These are phyloP conservation scores for Callionymus lyra DNA, from an alignment of 2,113 vertebrate genomes.

Conservation along the genomic window DNA sequence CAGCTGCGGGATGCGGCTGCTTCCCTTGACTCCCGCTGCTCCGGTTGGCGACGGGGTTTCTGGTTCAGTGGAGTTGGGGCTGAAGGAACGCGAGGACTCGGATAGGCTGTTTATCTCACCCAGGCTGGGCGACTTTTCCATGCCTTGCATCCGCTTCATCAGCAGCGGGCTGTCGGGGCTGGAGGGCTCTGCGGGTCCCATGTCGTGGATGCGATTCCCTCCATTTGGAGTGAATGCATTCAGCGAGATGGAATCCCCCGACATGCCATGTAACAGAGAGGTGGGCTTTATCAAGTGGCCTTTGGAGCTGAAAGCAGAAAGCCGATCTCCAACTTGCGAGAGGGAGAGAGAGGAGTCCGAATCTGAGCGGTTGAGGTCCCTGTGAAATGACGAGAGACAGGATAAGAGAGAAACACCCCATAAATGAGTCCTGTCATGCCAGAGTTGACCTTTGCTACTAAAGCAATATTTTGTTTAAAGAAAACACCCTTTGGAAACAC, in stretches of 20 bases:
- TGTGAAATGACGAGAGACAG: slow-evolving; percentile 35
- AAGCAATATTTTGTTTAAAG: too few relatives aligned
- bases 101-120: slow-evolving; percentile 78
- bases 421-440: neutral
- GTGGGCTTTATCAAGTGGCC: slow-evolving; percentile 71
- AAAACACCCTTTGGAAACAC: too few relatives aligned
- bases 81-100: slow-evolving; percentile 86
- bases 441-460: slow-evolving; percentile 1
- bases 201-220: slow-evolving; percentile 67
- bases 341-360: slow-evolving; percentile 91
- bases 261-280: slow-evolving; percentile 60
- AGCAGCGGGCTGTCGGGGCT: slow-evolving; percentile 73
- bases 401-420: neutral
- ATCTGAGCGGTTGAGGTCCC: slow-evolving; percentile 88
- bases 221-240: slow-evolving; percentile 68
- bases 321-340: slow-evolving; percentile 78
- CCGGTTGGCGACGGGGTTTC: slow-evolving; percentile 81
- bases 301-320: slow-evolving; percentile 65
- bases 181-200: slow-evolving; percentile 47
- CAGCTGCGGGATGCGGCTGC: slow-evolving; percentile 86
- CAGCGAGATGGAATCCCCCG: slow-evolving; percentile 59
- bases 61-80: slow-evolving; percentile 87
- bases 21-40: slow-evolving; percentile 52
- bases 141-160: slow-evolving; percentile 72
- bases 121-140: slow-evolving; percentile 77